Evolutionary conservation across 2,888 invertebrate genomes (phyloP).

Genomic region (Amphipoea lucens): DNA sequence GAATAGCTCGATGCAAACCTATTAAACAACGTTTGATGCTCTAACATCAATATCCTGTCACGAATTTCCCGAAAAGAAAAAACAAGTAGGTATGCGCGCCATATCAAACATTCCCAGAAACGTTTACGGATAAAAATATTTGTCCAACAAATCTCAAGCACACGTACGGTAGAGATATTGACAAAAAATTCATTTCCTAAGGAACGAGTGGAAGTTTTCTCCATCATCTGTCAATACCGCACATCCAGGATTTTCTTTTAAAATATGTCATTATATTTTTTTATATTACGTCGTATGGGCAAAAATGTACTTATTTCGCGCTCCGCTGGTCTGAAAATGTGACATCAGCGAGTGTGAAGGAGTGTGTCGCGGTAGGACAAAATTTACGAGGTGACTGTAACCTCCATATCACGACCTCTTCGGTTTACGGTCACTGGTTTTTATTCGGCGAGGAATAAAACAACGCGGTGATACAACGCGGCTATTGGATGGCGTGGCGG

Average conservation of each 20-base stretch:
- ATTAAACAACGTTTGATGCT: conserved; percentile 55
- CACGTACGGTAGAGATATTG: conserved; percentile 61
- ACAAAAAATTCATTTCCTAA: conserved; percentile 66
- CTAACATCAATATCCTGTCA: conserved; percentile 61
- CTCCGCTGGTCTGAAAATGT: conserved; percentile 90
- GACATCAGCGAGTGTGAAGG: conserved; percentile 88
- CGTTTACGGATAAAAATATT: conserved; percentile 68
- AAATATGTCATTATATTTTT: conserved; percentile 88
- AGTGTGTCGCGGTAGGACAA: conserved; percentile 71
- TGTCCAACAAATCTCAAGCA: conserved; percentile 66
- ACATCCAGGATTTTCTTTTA: conserved; percentile 83
- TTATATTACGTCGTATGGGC: conserved; percentile 87
- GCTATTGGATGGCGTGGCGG: conserved; percentile 28
- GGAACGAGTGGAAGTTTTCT: conserved; percentile 62
- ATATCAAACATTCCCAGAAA: conserved; percentile 66
- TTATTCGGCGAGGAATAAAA: conserved; percentile 79
- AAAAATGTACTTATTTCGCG: conserved; percentile 90
- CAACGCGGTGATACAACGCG: conserved; percentile 65
- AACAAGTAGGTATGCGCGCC: conserved; percentile 39
- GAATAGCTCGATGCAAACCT: conserved; percentile 43
- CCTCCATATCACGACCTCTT: conserved; percentile 86
- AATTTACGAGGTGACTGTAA: conserved; percentile 82
- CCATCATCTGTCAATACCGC: conserved; percentile 80
- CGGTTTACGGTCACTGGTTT: conserved; percentile 85
- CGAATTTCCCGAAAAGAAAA: conserved; percentile 54